These are phyloP conservation scores for Sula dactylatra DNA, from an alignment of 2,113 vertebrate genomes.

Conservation along the genomic window DNA sequence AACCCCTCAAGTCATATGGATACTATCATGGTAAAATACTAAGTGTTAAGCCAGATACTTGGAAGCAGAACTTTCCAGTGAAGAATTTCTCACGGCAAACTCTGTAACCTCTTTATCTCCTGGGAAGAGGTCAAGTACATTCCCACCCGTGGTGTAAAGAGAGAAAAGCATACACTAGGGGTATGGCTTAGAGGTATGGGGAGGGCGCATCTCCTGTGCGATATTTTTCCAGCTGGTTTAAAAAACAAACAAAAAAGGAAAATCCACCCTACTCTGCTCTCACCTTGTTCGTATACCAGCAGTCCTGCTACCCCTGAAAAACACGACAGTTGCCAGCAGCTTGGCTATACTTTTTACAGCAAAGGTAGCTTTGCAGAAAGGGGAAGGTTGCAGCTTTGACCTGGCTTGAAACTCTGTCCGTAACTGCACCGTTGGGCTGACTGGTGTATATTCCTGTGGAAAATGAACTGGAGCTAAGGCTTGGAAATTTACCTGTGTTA, in stretches of 20 bases:
- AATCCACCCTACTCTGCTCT: background rate
- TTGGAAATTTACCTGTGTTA: conserved; percentile 19
- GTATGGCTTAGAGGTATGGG: background rate
- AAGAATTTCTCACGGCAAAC: background rate
- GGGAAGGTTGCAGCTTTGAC: background rate
- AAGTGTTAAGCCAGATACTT: background rate
- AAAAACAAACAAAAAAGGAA: background rate
- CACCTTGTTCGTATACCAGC: background rate
- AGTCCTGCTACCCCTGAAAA: background rate
- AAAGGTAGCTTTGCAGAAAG: background rate
- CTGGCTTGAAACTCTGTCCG: background rate
- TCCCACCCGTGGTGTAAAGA: background rate
- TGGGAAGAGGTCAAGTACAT: background rate
- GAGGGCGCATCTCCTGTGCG: background rate
- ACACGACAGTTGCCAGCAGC: background rate
- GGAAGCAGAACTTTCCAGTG: background rate
- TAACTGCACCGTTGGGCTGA: background rate
- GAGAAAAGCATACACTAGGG: background rate
- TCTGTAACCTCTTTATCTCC: background rate
- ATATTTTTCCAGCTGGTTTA: background rate
- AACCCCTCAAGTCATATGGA: background rate
- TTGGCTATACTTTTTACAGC: background rate
- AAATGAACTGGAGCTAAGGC: conserved; percentile 15
- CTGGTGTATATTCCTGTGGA: conserved; percentile 33
- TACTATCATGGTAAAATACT: background rate